Evolutionary conservation across 2,888 invertebrate species (phyloP).

Genomic region (Heliconius hortense): DNA sequence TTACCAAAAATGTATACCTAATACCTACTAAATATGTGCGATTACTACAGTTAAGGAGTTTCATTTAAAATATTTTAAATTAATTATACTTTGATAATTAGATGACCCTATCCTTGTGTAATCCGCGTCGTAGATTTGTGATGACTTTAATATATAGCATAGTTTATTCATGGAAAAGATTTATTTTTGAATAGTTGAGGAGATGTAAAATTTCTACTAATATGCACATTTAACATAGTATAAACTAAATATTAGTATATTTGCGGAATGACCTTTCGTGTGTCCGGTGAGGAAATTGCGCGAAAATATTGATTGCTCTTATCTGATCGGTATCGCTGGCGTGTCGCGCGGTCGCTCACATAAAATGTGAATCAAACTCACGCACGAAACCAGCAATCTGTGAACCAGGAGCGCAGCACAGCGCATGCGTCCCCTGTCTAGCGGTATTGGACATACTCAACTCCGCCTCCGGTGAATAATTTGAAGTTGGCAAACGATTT

Average conservation of each 20-base stretch:
- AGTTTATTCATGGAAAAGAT: not conserved
- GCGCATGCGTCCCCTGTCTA: constrained; percentile 65
- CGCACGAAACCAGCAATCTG: constrained; percentile 51
- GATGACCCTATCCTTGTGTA: not conserved
- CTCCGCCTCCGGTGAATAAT: constrained; percentile 68
- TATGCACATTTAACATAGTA: not conserved
- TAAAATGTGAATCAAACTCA: constrained; percentile 63
- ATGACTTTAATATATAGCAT: not conserved
- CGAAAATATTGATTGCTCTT: constrained; percentile 69
- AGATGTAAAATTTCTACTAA: not conserved
- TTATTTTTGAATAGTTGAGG: not conserved
- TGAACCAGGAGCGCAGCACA: constrained; percentile 45
- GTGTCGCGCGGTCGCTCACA: constrained; percentile 64
- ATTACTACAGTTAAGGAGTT: too few species aligned
- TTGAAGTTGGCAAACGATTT: constrained; percentile 52
- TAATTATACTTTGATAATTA: too few species aligned
- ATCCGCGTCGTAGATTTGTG: not conserved
- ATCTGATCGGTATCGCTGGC: constrained; percentile 59
- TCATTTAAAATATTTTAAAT: too few species aligned
- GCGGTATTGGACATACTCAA: constrained; percentile 67
- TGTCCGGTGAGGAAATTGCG: constrained; percentile 69
- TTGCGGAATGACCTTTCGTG: constrained; percentile 71
- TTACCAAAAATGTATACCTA: too few species aligned
- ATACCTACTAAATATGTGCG: too few species aligned
- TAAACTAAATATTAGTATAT: constrained; percentile 18